Evolutionary conservation across 2,113 vertebrate species (phyloP).

Genomic region (Plestiodon gilberti): DNA sequence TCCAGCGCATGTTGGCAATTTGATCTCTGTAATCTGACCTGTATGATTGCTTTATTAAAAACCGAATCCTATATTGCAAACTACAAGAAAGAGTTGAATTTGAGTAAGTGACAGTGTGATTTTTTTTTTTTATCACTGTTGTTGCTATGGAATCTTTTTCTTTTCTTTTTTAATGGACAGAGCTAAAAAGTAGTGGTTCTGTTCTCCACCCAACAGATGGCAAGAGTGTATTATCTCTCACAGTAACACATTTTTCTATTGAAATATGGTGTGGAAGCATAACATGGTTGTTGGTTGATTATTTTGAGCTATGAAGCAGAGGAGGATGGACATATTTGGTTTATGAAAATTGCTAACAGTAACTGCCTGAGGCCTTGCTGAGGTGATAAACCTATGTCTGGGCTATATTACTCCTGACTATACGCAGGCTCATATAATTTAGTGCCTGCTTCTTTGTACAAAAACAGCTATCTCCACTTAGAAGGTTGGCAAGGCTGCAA

Average conservation of each 20-base stretch:
- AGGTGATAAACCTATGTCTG: not conserved
- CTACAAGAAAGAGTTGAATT: slow-evolving; percentile 19
- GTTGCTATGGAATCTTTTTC: slow-evolving; percentile 45
- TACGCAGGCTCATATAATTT: not conserved
- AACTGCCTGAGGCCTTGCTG: slow-evolving; percentile 64
- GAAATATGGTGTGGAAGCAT: slow-evolving; percentile 73
- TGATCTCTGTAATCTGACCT: no score
- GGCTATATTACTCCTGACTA: not conserved
- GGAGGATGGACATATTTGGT: slow-evolving; percentile 73
- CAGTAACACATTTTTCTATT: slow-evolving; percentile 79
- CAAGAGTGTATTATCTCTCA: slow-evolving; percentile 77
- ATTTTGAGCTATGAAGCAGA: slow-evolving; percentile 75
- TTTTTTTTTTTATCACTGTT: slow-evolving; percentile 19
- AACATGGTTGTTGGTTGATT: slow-evolving; percentile 72
- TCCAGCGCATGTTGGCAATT: no score
- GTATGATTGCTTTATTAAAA: not conserved
- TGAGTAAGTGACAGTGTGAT: not conserved
- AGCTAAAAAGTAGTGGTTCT: slow-evolving; percentile 64
- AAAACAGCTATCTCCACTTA: not conserved
- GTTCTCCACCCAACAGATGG: slow-evolving; percentile 79
- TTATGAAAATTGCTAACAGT: slow-evolving; percentile 77
- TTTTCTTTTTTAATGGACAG: slow-evolving; percentile 43
- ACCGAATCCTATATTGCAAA: not conserved
- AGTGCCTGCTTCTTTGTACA: not conserved
- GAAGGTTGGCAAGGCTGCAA: not conserved